Evolutionary conservation across 2,797 vertebrate genomes (phyloP).

Genomic region (Hoplostethus mediterraneus): DNA sequence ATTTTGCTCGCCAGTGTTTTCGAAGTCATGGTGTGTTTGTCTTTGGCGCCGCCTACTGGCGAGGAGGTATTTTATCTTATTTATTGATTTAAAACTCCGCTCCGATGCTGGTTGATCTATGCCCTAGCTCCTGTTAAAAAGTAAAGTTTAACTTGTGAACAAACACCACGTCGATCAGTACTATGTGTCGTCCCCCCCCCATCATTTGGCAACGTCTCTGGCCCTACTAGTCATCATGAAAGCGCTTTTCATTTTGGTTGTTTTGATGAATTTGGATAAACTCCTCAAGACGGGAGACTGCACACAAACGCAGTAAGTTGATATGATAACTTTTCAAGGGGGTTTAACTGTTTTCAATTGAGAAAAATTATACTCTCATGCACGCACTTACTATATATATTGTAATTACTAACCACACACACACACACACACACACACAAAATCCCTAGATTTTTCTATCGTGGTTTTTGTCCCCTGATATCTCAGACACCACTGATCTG

Average conservation of each 20-base stretch:
- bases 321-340: not conserved
- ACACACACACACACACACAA: too few relatives aligned
- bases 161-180: slow-evolving; percentile 82
- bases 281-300: slow-evolving; percentile 58
- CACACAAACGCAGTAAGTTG: slow-evolving; percentile 72
- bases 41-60: slow-evolving; percentile 27
- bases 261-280: slow-evolving; percentile 61
- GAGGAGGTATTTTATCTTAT: slow-evolving; percentile 19
- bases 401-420: not conserved
- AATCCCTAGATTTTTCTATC: too few relatives aligned
- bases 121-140: slow-evolving; percentile 42
- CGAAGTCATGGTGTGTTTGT: accelerated
- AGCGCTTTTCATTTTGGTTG: slow-evolving; percentile 56
- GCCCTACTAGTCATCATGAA: slow-evolving; percentile 75
- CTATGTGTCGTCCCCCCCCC: slow-evolving; percentile 20
- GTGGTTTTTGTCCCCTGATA: too few relatives aligned
- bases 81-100: accelerated
- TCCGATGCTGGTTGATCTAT: slow-evolving; percentile 38
- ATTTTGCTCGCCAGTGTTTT: not conserved
- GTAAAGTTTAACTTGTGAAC: slow-evolving; percentile 82
- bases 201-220: slow-evolving; percentile 26
- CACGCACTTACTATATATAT: slow-evolving; percentile 8
- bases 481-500: too few relatives aligned
- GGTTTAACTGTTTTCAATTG: not conserved
- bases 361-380: slow-evolving; percentile 1